These are phyloP conservation scores for Myotis daubentonii DNA, from an alignment of 2,797 vertebrate genomes.

Conservation along the genomic window DNA sequence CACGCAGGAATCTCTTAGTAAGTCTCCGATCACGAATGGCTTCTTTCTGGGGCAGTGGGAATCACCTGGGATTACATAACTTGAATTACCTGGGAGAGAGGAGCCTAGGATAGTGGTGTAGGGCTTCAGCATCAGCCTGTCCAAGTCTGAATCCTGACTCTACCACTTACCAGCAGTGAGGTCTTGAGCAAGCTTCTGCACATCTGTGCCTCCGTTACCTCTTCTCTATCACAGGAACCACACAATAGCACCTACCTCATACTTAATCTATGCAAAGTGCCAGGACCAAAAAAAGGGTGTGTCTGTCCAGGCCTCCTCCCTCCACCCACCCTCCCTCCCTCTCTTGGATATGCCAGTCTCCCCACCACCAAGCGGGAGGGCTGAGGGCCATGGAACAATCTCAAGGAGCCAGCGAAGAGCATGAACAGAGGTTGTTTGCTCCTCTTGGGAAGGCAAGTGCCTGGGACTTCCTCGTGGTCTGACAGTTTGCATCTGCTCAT, in stretches of 20 bases:
- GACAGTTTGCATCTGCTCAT: conserved; percentile 73
- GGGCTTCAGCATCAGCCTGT: not conserved
- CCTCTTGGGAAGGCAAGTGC: conserved; percentile 69
- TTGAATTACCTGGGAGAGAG: not conserved
- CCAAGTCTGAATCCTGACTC: not conserved
- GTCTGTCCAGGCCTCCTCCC: not conserved
- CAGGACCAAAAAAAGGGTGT: not conserved
- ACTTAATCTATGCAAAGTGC: not conserved
- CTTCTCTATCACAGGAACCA: not conserved
- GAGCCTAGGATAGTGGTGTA: fast-evolving
- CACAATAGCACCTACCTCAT: not conserved
- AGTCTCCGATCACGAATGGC: not conserved
- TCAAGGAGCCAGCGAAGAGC: conserved; percentile 57
- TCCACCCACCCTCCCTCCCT: not conserved
- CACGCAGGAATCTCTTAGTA: not conserved
- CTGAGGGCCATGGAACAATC: conserved; percentile 11
- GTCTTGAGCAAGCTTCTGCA: not conserved
- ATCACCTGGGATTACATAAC: no score
- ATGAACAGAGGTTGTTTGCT: conserved; percentile 57
- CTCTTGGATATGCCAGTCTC: not conserved
- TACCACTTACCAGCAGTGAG: not conserved
- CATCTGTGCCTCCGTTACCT: not conserved
- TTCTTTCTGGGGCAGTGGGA: not conserved
- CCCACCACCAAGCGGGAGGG: not conserved
- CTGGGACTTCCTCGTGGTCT: conserved; percentile 68